Evolutionary conservation across 2,888 invertebrate species (phyloP).

Genomic region (Drymonia ruficornis): DNA sequence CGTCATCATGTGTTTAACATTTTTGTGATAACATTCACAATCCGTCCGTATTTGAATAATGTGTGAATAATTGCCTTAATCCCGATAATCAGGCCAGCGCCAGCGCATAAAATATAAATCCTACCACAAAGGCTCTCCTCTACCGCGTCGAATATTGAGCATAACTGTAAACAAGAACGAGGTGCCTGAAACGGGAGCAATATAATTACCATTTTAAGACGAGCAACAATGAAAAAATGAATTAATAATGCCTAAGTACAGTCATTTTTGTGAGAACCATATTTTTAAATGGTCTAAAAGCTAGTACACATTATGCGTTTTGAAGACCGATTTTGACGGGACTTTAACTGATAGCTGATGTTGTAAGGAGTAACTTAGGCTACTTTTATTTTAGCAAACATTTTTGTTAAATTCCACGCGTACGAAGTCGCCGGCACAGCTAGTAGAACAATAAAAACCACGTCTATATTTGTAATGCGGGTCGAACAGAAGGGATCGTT

Average conservation of each 20-base stretch:
- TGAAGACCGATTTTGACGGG: too few relatives aligned
- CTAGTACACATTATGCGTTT: too few relatives aligned
- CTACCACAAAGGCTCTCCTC: background rate
- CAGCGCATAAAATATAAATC: slow-evolving; percentile 18
- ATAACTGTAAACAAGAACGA: background rate
- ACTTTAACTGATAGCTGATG: too few relatives aligned
- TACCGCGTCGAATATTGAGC: slow-evolving; percentile 2
- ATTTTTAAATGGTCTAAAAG: background rate
- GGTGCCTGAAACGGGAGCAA: background rate
- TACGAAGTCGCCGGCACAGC: too few relatives aligned
- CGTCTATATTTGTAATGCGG: slow-evolving; percentile 24
- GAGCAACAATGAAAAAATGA: background rate
- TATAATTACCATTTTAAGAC: background rate
- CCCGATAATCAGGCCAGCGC: slow-evolving; percentile 21
- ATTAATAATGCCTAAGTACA: background rate
- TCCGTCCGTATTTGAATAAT: too few relatives aligned
- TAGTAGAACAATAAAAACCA: slow-evolving; percentile 7
- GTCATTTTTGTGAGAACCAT: background rate
- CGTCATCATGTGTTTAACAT: too few relatives aligned
- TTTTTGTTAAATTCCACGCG: too few relatives aligned
- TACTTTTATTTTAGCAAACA: too few relatives aligned
- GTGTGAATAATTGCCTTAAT: slow-evolving; percentile 37
- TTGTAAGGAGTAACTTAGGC: too few relatives aligned
- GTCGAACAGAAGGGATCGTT: slow-evolving; percentile 25
- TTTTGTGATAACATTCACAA: too few relatives aligned